phyloP scores from a whole-genome alignment of 2,888 invertebrate species.

The Phaonia tiefii region DNA sequence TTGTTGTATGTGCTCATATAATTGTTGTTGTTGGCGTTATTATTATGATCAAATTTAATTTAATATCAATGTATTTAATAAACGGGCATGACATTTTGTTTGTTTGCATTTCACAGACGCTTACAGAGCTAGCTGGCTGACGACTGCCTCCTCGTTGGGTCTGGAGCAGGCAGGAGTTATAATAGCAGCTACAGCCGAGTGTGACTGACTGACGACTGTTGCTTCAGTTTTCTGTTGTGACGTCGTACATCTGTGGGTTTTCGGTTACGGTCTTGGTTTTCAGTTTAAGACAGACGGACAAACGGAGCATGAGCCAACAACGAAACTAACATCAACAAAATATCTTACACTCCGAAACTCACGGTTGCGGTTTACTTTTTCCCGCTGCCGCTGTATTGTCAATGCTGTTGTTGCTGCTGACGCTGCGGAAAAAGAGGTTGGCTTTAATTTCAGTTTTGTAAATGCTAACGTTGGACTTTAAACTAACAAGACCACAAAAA shows the following conservation, averaged over 20 bases:
- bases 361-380: conserved; percentile 44
- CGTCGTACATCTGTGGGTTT: conserved; percentile 37
- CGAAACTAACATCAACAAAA: not conserved
- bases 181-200: too few species aligned
- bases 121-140: not conserved
- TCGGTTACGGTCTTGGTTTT: conserved; percentile 41
- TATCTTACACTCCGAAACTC: not conserved
- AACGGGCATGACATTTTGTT: conserved; percentile 41
- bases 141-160: not conserved
- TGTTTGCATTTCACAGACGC: conserved; percentile 17
- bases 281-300: conserved; percentile 21
- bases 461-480: conserved; percentile 54
- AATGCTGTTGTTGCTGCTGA: conserved; percentile 30
- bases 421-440: conserved; percentile 13
- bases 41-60: conserved; percentile 57
- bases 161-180: not conserved
- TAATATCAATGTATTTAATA: conserved; percentile 59
- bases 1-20: too few species aligned
- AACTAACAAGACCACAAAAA: conserved; percentile 8
- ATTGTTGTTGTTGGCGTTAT: conserved; percentile 2
- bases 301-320: not conserved
- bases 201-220: conserved; percentile 18
- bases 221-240: conserved; percentile 14
- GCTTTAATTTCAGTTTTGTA: conserved; percentile 22
- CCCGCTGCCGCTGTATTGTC: conserved; percentile 8